phyloP scores from a whole-genome alignment of 2,888 invertebrate genomes.

The Scelioninae gen. 1 region DNA sequence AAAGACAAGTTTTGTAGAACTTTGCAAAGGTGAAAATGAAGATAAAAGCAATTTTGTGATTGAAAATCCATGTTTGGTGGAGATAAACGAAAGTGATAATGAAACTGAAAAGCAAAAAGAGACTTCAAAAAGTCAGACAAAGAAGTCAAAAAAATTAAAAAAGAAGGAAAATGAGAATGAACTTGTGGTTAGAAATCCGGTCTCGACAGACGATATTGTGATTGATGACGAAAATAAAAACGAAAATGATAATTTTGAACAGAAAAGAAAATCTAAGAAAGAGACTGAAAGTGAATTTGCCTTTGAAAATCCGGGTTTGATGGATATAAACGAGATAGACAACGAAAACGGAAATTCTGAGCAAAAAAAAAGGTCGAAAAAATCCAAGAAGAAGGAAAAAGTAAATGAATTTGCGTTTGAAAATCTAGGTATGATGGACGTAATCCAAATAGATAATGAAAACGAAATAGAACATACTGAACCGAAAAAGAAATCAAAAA shows the following conservation, averaged over 20 bases:
- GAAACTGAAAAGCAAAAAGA: constrained; percentile 4
- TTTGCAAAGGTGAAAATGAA: too few species aligned
- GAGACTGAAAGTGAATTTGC: constrained; percentile 10
- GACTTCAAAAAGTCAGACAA: not conserved
- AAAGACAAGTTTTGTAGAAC: not conserved
- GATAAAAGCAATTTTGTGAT: constrained; percentile 14
- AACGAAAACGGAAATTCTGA: not conserved
- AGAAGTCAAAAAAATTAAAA: not conserved
- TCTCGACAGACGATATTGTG: constrained; percentile 20
- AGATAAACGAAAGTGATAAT: constrained; percentile 1
- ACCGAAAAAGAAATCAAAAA: not conserved
- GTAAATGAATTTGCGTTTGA: constrained; percentile 57
- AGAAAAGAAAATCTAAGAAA: constrained; percentile 10
- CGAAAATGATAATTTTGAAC: not conserved
- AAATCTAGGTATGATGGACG: not conserved
- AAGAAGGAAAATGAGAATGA: constrained; percentile 10
- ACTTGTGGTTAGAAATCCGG: constrained; percentile 50
- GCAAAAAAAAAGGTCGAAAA: constrained; percentile 1
- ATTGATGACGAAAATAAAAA: constrained; percentile 24
- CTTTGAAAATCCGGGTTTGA: constrained; percentile 49
- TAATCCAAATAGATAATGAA: not conserved
- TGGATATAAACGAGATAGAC: constrained; percentile 33
- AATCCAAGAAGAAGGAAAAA: not conserved
- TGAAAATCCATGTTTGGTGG: constrained; percentile 28
- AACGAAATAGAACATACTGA: constrained; percentile 2